phyloP scores from a whole-genome alignment of 2,888 invertebrate genomes.

The Osmoderma eremita region DNA sequence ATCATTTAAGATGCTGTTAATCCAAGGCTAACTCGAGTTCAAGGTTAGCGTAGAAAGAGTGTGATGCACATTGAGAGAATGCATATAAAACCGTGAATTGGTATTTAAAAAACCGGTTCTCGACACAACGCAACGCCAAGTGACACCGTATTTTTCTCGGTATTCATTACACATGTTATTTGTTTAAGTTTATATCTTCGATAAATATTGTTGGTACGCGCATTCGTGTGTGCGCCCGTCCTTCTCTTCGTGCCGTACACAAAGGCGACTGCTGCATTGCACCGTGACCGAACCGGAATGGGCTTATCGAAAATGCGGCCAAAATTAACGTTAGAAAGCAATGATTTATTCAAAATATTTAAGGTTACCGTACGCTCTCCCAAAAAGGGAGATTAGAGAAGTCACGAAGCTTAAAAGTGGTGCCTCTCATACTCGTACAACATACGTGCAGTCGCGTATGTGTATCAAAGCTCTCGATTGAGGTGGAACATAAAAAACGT shows the following conservation, averaged over 20 bases:
- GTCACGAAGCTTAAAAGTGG: too few species aligned
- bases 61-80: slow-evolving; percentile 38
- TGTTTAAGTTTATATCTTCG: slow-evolving; percentile 37
- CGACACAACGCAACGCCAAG: slow-evolving; percentile 25
- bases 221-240: not conserved
- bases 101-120: slow-evolving; percentile 36
- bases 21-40: slow-evolving; percentile 41
- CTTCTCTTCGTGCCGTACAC: not conserved
- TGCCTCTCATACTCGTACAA: too few species aligned
- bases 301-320: too few species aligned
- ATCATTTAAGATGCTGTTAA: slow-evolving; percentile 39
- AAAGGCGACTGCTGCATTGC: too few species aligned
- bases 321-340: too few species aligned
- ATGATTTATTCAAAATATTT: too few species aligned
- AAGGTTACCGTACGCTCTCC: too few species aligned
- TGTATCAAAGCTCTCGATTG: too few species aligned
- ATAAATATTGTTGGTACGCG: slow-evolving; percentile 7
- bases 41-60: slow-evolving; percentile 36
- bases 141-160: slow-evolving; percentile 37
- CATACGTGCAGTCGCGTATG: too few species aligned
- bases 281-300: too few species aligned
- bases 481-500: too few species aligned
- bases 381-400: too few species aligned
- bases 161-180: slow-evolving; percentile 38
- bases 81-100: slow-evolving; percentile 38